Evolutionary conservation across 2,113 vertebrate genomes (phyloP).

Genomic region (Pteruthius melanotis): DNA sequence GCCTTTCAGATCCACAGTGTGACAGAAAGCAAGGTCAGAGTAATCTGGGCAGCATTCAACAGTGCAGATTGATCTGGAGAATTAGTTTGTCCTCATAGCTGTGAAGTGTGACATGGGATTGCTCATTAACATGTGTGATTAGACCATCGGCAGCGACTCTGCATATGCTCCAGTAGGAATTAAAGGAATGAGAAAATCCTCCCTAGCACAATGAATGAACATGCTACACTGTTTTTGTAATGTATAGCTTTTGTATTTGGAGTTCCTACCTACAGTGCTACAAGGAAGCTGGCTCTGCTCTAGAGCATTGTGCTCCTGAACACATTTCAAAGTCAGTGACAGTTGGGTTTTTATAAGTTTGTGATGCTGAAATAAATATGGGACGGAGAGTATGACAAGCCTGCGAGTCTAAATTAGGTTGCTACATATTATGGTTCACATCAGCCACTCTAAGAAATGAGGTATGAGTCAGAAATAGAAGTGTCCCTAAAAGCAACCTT

Average conservation of each 20-base stretch:
- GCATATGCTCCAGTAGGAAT: neutral
- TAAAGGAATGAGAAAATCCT: neutral
- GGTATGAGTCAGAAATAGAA: neutral
- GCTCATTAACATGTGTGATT: neutral
- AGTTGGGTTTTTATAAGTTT: neutral
- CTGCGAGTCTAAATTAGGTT: neutral
- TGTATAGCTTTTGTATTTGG: neutral
- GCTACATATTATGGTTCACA: neutral
- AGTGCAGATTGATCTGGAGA: neutral
- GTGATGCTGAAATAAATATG: neutral
- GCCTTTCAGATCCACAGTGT: neutral
- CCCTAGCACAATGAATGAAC: neutral
- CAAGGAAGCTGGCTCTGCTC: neutral
- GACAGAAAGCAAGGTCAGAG: neutral
- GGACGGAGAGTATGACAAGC: neutral
- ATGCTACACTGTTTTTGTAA: neutral
- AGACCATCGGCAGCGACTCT: neutral
- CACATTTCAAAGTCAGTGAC: neutral
- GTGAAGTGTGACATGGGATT: neutral
- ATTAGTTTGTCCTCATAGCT: neutral
- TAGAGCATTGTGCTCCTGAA: neutral
- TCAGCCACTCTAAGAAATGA: neutral
- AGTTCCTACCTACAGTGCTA: neutral
- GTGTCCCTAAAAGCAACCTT: neutral
- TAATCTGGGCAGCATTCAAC: neutral